Base-by-base conservation (phyloP, 2,888 invertebrate species). In the Sesia apiformis region DNA sequence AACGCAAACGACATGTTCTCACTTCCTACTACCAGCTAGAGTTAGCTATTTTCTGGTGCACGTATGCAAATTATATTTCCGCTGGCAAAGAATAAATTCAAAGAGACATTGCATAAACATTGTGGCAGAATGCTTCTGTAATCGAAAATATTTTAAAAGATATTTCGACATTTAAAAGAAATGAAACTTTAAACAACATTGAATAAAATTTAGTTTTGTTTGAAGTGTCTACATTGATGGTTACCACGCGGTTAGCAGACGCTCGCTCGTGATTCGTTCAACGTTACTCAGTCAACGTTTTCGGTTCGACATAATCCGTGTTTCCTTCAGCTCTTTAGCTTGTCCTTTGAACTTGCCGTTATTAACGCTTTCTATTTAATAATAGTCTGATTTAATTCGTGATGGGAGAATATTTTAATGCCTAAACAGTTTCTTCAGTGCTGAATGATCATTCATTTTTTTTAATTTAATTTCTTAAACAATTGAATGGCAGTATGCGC, bases 61-160 rank as follows among this genome's bases (percentile, higher is more conserved):
- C 58, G 65, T 71, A 74, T 76, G 70, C 70, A 72, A 76, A 76
- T 75, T 64, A 66, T 71, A 69, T 71, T 77, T 77, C 75, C 71
- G 73, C 58, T 58, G 58, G 67, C 58, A 62, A 66, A 66, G 7
- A 50, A 69, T 66, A 65, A 70, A 73, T 69, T 73, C 70, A 66
- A 58, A 56, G 56, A 58, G 57, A 53, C 56, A 53, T 62, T 63
- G 58, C 64, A 55, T 63, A 62, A 64, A 59, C 57, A 56, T 55
- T 46, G 38, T 38, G 6, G 52, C 50, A 58, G 56, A 61, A 58
- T 60, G 57, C 58, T 59, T 61, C 60, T 23, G 58, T 66, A 63
- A 66, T 64, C 58, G 58, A 60, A 56, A 60, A 62, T 59, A 55
- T 56, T 55, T 54, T 23, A 23, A 23, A 23, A 23, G 51, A 52